Evolutionary conservation across 2,113 vertebrate genomes (phyloP), one percentile per base, ranked within the genome.

Genomic region (Polypterus bichir): DNA sequence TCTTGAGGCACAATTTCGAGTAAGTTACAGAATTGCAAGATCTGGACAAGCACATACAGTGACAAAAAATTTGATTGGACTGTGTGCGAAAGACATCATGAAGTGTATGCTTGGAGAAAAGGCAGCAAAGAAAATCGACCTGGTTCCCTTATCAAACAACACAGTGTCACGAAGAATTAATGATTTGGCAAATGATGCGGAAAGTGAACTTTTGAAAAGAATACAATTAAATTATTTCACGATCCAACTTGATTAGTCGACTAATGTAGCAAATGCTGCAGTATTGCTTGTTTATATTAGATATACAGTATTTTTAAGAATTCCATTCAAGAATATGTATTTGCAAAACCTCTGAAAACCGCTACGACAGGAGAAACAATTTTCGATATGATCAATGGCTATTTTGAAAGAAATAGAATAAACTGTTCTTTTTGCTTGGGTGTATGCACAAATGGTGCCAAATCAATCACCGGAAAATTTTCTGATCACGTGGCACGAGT

Each of bases 391-490:
- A 72, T 74, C 48, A 69, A 78, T 57, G 65, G 54, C 66, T 78
- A 77, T 73, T 72, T 77, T 70, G 68, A 27, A 27, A 27, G 66
- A 69, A 69, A 74, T 71, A 66, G 71, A 69, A 73, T 75, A 54
- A 60, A 72, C 56, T 75, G 74, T 74, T 66, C 61, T 63, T 73
- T 70, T 63, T 76, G 73, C 70, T 63, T 77, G 62, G 72, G 71
- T 75, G 65, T 81, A 59, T 78, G 74, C 66, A 79, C 71, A 61
- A 75, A 78, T 61, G 68, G 72, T 59, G 76, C 68, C 65, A 76
- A 70, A 59, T 71, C 67, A 66, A 5, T 67, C 56, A 72, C 70
- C 3, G 74, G 75, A 47, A 77, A 75, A 66, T 68, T 73, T 59
- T 69, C 71, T 3, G 66, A 72, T 49, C 66, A 75, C 60, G 68